These are phyloP conservation scores for Tetheella fluctuosa DNA, from an alignment of 2,888 invertebrate species.

Conservation along the genomic window DNA sequence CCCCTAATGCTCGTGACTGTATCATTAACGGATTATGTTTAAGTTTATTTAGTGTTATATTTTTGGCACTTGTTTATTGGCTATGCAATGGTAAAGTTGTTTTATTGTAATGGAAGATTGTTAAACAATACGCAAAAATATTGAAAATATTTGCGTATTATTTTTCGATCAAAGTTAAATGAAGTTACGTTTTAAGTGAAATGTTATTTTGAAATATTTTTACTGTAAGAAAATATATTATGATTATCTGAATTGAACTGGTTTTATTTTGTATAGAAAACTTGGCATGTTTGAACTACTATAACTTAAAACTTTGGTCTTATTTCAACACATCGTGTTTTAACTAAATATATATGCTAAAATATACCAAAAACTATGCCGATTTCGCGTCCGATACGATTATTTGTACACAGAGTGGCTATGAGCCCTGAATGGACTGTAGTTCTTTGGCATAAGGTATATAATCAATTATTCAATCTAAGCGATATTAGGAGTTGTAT, in stretches of 20 bases:
- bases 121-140: background rate
- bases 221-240: constrained; percentile 38
- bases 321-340: no score
- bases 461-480: no score
- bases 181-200: constrained; percentile 17
- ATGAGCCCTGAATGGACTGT: no score
- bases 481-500: no score
- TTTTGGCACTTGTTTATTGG: background rate
- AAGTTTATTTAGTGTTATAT: background rate
- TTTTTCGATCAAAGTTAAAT: background rate
- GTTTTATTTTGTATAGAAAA: constrained; percentile 11
- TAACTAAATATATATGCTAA: no score
- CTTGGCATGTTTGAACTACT: background rate
- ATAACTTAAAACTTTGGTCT: no score
- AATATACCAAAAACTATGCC: no score
- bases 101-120: background rate
- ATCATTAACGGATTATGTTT: background rate
- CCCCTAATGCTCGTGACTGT: no score
- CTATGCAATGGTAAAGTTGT: background rate
- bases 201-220: constrained; percentile 34
- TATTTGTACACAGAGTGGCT: no score
- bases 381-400: no score
- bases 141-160: background rate
- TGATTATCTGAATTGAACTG: constrained; percentile 23
- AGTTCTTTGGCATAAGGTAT: no score